These are phyloP conservation scores for Nibea coibor DNA, from an alignment of 2,113 vertebrate species.

Conservation along the genomic window DNA sequence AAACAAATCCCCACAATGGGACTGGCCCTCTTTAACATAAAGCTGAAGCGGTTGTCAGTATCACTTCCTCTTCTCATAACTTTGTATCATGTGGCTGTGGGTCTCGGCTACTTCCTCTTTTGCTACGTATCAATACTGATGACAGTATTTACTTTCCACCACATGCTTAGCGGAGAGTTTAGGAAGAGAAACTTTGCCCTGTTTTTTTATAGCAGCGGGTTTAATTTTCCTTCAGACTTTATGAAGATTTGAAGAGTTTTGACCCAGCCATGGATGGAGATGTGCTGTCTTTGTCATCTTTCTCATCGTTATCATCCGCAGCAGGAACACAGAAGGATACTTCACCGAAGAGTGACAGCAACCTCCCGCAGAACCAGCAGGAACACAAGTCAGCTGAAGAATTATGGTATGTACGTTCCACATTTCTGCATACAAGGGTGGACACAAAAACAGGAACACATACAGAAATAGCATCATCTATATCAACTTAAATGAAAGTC, in stretches of 20 bases:
- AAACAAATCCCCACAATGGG: slow-evolving; percentile 21
- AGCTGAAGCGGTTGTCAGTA: slow-evolving; percentile 25
- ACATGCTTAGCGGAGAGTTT: not conserved
- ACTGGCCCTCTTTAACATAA: slow-evolving; percentile 27
- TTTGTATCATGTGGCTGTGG: slow-evolving; percentile 52
- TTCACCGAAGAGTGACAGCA: slow-evolving; percentile 48
- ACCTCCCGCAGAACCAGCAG: slow-evolving; percentile 49
- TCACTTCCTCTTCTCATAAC: slow-evolving; percentile 72
- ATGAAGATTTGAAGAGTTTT: slow-evolving; percentile 23
- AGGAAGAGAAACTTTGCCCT: not conserved
- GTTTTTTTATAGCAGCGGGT: not conserved
- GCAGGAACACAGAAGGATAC: slow-evolving; percentile 49
- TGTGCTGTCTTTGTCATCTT: slow-evolving; percentile 65
- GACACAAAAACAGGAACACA: slow-evolving; percentile 19
- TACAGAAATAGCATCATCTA: too few species aligned
- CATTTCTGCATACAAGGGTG: not conserved
- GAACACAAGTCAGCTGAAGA: slow-evolving; percentile 51
- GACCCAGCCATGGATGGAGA: slow-evolving; percentile 75
- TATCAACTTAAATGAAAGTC: not conserved
- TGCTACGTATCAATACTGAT: slow-evolving; percentile 37
- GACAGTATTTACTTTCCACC: slow-evolving; percentile 50
- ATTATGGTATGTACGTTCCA: slow-evolving; percentile 59
- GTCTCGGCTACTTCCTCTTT: slow-evolving; percentile 71
- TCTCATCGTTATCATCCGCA: slow-evolving; percentile 40
- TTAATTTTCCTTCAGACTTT: slow-evolving; percentile 8